A percentile compares a stretch with the other conserved stretches of the same genome.
These are phyloP conservation scores for Electrophaes corylata DNA, from an alignment of 2,888 invertebrate genomes.

Conservation along the genomic window DNA sequence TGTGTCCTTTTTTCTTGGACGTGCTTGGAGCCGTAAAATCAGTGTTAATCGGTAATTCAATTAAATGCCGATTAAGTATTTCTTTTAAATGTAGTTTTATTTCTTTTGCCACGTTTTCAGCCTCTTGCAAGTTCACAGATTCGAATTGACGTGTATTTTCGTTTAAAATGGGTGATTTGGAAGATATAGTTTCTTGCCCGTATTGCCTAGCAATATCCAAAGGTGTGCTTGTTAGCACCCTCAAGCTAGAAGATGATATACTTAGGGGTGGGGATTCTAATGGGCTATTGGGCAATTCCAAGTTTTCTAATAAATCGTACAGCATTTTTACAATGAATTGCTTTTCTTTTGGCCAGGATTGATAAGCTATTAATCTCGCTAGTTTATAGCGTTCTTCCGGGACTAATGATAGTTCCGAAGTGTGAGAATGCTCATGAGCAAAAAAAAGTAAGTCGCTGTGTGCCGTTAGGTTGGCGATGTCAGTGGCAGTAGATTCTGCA, in stretches of 20 bases:
- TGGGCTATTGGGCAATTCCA: constrained; percentile 33
- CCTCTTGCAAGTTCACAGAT: constrained; percentile 30
- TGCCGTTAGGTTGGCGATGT: background rate
- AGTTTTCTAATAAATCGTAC: constrained; percentile 51
- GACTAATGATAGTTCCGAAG: constrained; percentile 54
- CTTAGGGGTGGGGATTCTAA: constrained; percentile 12
- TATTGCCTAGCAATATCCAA: constrained; percentile 43
- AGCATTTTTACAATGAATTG: constrained; percentile 58
- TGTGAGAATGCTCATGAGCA: constrained; percentile 11
- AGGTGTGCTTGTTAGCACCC: constrained; percentile 10
- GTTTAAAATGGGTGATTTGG: constrained; percentile 14
- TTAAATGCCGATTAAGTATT: constrained; percentile 32
- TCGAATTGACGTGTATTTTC: constrained; percentile 1
- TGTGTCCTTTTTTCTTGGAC: constrained; percentile 20
- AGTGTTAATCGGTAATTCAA: constrained; percentile 18
- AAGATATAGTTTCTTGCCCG: constrained; percentile 46
- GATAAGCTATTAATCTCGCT: constrained; percentile 37
- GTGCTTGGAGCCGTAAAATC: background rate
- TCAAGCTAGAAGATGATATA: constrained; percentile 17
- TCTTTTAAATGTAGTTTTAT: constrained; percentile 39
- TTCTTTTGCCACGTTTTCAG: constrained; percentile 36
- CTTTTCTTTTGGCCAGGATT: constrained; percentile 43
- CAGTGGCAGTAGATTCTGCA: constrained; percentile 4
- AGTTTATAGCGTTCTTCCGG: constrained; percentile 53
- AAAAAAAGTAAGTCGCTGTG: constrained; percentile 34